Evolutionary conservation across 2,797 vertebrate genomes (phyloP), one percentile per base, ranked within the genome.

Genomic region (Podarcis lilfordi): DNA sequence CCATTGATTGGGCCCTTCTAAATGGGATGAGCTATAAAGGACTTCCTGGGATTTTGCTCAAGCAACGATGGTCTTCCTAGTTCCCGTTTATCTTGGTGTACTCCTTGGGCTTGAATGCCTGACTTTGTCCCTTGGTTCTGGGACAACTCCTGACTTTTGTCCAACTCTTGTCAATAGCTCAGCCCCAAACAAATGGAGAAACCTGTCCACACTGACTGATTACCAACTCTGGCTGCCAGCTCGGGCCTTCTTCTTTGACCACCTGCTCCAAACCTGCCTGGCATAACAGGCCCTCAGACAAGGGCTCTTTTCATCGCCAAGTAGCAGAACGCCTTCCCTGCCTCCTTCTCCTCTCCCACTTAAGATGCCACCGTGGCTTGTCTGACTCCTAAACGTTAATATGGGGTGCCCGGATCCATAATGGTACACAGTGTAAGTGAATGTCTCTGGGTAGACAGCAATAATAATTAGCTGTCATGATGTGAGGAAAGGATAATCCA

Each of bases 401-500:
- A 88, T 88, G 94, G 92, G 92, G 91, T 90, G 87, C 0, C 32
- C 0, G 69, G 94, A 86, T 91, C 94, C 95, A 95, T 94, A 94
- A 95, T 95, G 93, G 95, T 86, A 90, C 94, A 88, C 91, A 78
- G 71, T 74, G 85, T 94, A 94, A 94, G 91, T 88, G 90, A 94
- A 84, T 90, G 93, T 94, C 95, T 95, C 90, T 68, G 90, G 89
- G 90, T 95, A 95, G 95, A 94, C 95, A 96, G 94, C 94, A 94
- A 95, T 96, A 96, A 96, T 97, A 97, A 97, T 97, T 96, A 97
- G 95, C 95, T 97, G 97, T 96, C 96, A 95, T 37, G 80, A 97
- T 94, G 96, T 94, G 91, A 95, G 93, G 94, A 93, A 95, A 95
- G 95, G 94, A 96, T 96, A 97, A 97, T 97, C 96, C 96, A 90